These are phyloP conservation scores for Pseudomugil gertrudae DNA, from an alignment of 2,797 vertebrate genomes.

Conservation along the genomic window DNA sequence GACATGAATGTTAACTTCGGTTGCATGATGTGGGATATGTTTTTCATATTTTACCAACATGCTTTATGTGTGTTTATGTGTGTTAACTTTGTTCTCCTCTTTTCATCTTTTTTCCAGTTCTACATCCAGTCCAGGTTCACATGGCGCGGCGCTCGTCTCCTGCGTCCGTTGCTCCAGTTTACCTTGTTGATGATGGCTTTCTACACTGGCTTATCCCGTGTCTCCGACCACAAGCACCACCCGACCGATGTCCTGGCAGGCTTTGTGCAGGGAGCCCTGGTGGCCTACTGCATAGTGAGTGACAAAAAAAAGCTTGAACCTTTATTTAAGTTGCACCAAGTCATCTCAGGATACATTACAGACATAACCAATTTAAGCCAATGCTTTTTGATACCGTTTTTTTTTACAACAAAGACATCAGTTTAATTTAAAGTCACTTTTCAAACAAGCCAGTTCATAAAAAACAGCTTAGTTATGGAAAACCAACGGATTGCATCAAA, in stretches of 20 bases:
- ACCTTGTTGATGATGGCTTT: slow-evolving; percentile 99
- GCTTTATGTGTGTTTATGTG: not conserved
- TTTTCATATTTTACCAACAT: slow-evolving; percentile 6
- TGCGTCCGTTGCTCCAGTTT: slow-evolving; percentile 96
- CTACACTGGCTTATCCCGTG: slow-evolving; percentile 95
- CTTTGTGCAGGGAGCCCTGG: slow-evolving; percentile 95
- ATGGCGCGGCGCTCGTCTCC: slow-evolving; percentile 96
- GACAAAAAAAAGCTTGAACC: not conserved
- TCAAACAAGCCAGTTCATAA: too few species aligned
- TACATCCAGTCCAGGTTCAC: slow-evolving; percentile 98
- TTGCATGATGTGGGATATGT: not conserved
- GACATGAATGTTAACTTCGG: not conserved
- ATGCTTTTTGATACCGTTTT: too few species aligned
- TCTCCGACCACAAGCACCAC: slow-evolving; percentile 98
- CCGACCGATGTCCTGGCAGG: slow-evolving; percentile 95
- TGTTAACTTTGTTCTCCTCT: not conserved
- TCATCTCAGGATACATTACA: too few species aligned
- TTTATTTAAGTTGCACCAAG: too few species aligned
- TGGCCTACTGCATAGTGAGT: slow-evolving; percentile 99
- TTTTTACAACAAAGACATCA: too few species aligned
- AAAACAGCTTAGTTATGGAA: too few species aligned
- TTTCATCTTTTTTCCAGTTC: slow-evolving; percentile 82
- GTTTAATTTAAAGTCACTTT: too few species aligned
- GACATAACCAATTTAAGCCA: too few species aligned
- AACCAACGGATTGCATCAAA: too few species aligned